Evolutionary conservation across 2,888 invertebrate species (phyloP).

Genomic region (Pseudeuparius sepicola): DNA sequence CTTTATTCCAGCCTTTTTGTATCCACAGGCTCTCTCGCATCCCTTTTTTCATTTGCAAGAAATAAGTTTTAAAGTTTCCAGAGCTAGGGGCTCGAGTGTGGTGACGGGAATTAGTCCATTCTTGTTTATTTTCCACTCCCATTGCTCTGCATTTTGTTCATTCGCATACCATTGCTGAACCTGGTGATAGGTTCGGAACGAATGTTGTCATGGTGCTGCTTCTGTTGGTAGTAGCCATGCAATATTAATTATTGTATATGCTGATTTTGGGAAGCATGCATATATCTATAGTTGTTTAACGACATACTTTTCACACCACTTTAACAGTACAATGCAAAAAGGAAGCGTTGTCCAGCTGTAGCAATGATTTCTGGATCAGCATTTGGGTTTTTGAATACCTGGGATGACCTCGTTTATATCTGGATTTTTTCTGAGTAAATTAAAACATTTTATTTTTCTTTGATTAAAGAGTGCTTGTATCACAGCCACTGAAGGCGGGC

Average conservation of each 20-base stretch:
- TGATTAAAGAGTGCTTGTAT: conserved; percentile 26
- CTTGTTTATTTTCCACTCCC: conserved; percentile 21
- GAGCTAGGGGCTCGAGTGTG: conserved; percentile 7
- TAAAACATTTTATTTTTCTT: too few species aligned
- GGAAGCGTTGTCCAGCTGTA: conserved; percentile 13
- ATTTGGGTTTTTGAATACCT: conserved; percentile 15
- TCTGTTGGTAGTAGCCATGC: conserved; percentile 16
- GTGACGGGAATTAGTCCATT: conserved; percentile 12
- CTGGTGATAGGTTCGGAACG: conserved; percentile 22
- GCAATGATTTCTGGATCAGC: conserved; percentile 5
- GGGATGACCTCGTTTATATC: too few species aligned
- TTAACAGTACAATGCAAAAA: conserved; percentile 13
- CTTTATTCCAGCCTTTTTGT: conserved; percentile 19
- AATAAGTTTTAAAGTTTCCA: conserved; percentile 8
- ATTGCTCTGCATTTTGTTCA: conserved; percentile 18
- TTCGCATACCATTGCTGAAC: conserved; percentile 20
- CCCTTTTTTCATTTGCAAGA: conserved; percentile 9
- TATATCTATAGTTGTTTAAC: too few species aligned
- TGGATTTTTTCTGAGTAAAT: too few species aligned
- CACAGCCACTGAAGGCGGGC: conserved; percentile 26
- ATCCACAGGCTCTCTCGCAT: conserved; percentile 11
- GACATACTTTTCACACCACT: too few species aligned
- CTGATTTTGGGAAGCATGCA: too few species aligned
- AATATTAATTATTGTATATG: too few species aligned
- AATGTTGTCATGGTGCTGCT: conserved; percentile 23